A percentile compares a stretch with the other conserved stretches of the same genome.
Conservation (phyloP, 2,888 invertebrate genomes). For the Anoncus sp. region DNA sequence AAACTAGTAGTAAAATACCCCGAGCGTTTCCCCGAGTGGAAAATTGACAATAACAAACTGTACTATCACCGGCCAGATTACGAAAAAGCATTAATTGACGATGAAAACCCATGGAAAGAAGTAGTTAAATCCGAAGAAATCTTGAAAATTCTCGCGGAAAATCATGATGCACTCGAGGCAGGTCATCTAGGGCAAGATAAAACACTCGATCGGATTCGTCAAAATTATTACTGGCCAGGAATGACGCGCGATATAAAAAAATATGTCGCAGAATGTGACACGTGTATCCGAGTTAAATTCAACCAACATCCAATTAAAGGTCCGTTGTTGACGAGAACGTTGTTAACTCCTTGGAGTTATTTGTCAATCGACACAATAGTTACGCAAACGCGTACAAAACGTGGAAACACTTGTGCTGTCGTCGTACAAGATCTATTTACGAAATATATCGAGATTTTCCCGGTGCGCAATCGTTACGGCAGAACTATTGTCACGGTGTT, state of each 20-base stretch:
- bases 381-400: slow-evolving; percentile 41
- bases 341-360: slow-evolving; percentile 46
- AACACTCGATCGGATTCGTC: slow-evolving; percentile 54
- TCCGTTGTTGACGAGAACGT: slow-evolving; percentile 21
- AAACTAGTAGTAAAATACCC: slow-evolving; percentile 11
- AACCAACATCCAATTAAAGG: not conserved
- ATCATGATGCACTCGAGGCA: slow-evolving; percentile 44
- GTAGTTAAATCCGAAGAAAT: not conserved
- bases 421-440: slow-evolving; percentile 46
- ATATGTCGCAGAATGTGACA: slow-evolving; percentile 37
- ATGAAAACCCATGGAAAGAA: slow-evolving; percentile 28
- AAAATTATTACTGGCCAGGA: slow-evolving; percentile 54
- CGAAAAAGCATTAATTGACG: slow-evolving; percentile 11
- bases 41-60: slow-evolving; percentile 35
- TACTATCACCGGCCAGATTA: slow-evolving; percentile 33
- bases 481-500: slow-evolving; percentile 17
- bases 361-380: slow-evolving; percentile 33
- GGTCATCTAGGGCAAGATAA: slow-evolving; percentile 57
- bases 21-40: slow-evolving; percentile 47
- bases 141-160: slow-evolving; percentile 35
- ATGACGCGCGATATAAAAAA: slow-evolving; percentile 54
- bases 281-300: slow-evolving; percentile 44
- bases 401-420: slow-evolving; percentile 34
- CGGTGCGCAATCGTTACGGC: slow-evolving; percentile 38
- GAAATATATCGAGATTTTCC: slow-evolving; percentile 36